A percentile compares a stretch with the other conserved stretches of the same genome.
Conservation (phyloP, 2,888 invertebrate species). For the Trichacis sp. region DNA sequence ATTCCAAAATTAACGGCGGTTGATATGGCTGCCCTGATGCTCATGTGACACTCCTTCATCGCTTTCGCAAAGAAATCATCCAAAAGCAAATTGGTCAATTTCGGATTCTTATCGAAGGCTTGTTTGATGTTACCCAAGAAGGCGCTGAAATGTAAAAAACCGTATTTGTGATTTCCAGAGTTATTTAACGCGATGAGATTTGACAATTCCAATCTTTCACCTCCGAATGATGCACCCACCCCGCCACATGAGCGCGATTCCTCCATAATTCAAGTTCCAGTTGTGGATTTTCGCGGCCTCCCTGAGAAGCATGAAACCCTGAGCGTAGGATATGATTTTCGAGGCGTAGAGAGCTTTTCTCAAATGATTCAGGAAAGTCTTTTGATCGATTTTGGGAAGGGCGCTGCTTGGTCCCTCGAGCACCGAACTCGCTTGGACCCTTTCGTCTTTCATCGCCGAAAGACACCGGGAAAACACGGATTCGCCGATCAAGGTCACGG, state of each 20-base stretch:
- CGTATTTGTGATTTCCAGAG: too few relatives aligned
- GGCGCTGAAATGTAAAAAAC: constrained; percentile 75
- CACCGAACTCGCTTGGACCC: constrained; percentile 81
- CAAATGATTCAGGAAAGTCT: constrained; percentile 85
- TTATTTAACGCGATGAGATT: too few relatives aligned
- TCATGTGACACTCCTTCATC: constrained; percentile 82
- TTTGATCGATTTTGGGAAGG: constrained; percentile 71
- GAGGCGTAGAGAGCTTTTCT: constrained; percentile 94
- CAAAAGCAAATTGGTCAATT: constrained; percentile 86
- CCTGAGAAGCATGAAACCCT: constrained; percentile 95
- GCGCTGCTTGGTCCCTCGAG: constrained; percentile 78
- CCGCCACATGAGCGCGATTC: constrained; percentile 99
- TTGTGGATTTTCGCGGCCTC: constrained; percentile 91
- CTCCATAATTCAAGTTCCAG: constrained; percentile 97
- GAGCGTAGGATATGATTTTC: constrained; percentile 98
- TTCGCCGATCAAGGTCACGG: constrained; percentile 98
- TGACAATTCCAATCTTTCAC: constrained; percentile 68
- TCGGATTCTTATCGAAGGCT: constrained; percentile 91
- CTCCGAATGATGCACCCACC: constrained; percentile 99
- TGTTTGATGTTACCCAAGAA: constrained; percentile 93
- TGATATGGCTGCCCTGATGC: constrained; percentile 88
- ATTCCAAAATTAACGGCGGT: constrained; percentile 83
- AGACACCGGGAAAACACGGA: constrained; percentile 97
- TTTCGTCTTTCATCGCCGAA: constrained; percentile 90
- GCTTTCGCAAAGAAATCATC: constrained; percentile 94